These are phyloP conservation scores for Pseudorasbora parva DNA, from an alignment of 2,113 vertebrate species.

Conservation along the genomic window DNA sequence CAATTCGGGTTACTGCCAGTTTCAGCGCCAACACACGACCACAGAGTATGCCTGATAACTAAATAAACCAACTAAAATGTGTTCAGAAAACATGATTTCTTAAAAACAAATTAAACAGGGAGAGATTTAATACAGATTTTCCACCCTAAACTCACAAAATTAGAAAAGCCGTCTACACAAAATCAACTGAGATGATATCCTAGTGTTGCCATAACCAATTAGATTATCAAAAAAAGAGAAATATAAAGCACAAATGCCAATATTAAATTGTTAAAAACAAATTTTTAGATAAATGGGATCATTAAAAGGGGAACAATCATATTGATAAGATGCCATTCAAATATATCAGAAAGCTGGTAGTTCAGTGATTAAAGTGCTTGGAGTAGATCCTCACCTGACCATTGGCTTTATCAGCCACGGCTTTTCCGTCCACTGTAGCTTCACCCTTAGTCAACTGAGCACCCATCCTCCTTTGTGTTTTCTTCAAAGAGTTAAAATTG, in stretches of 20 bases:
- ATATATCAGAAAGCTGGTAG: background rate
- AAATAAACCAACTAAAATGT: background rate
- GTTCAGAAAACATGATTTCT: background rate
- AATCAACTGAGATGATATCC: background rate
- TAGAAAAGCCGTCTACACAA: background rate
- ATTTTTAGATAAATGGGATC: background rate
- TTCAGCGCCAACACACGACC: slow-evolving; percentile 47
- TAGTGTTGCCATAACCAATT: background rate
- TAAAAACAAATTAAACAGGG: background rate
- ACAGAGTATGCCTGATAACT: background rate
- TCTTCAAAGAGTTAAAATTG: slow-evolving; percentile 54
- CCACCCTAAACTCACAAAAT: background rate
- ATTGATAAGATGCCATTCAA: background rate
- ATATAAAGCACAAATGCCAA: background rate
- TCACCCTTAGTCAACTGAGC: slow-evolving; percentile 87
- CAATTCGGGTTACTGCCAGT: slow-evolving; percentile 40
- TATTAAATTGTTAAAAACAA: background rate
- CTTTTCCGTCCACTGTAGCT: slow-evolving; percentile 79
- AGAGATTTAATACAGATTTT: background rate
- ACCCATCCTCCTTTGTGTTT: slow-evolving; percentile 77
- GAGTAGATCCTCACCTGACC: slow-evolving; percentile 83
- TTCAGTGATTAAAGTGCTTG: background rate
- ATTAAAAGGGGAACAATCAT: background rate
- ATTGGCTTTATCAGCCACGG: slow-evolving; percentile 83
- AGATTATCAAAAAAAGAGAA: background rate